These are phyloP conservation scores for Scolopax rusticola DNA, from an alignment of 2,797 vertebrate genomes.

Conservation along the genomic window DNA sequence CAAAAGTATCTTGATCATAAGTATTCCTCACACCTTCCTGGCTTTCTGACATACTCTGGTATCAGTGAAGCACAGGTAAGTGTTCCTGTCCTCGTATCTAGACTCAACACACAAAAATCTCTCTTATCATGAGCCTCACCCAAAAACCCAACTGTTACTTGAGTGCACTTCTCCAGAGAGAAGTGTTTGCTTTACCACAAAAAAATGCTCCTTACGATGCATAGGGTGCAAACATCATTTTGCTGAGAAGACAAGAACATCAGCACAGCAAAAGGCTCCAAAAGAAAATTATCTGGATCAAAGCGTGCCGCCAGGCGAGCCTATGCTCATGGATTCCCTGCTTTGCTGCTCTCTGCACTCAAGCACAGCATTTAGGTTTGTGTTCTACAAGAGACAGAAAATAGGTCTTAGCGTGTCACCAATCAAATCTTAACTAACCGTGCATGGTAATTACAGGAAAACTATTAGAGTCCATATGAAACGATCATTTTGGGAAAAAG, in stretches of 20 bases:
- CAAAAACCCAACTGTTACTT: not conserved
- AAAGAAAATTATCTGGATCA: not conserved
- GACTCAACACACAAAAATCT: not conserved
- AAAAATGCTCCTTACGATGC: not conserved
- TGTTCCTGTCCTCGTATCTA: not conserved
- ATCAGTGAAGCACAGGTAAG: not conserved
- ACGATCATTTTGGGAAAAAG: not conserved
- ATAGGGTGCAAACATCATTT: not conserved
- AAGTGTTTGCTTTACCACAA: not conserved
- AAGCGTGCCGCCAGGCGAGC: fast-evolving
- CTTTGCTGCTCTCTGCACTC: not conserved
- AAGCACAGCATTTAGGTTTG: not conserved
- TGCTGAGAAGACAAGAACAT: not conserved
- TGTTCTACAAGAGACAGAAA: not conserved
- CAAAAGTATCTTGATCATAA: not conserved
- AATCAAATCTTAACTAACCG: not conserved
- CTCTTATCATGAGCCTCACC: not conserved
- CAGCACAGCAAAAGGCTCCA: not conserved
- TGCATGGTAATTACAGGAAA: not conserved
- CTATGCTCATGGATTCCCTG: fast-evolving
- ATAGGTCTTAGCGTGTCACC: not conserved
- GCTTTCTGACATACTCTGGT: not conserved
- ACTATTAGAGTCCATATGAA: not conserved
- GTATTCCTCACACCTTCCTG: not conserved
- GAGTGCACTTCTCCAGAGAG: not conserved